These are phyloP conservation scores for Myiotriccus ornatus DNA, from an alignment of 2,797 vertebrate genomes.

Conservation along the genomic window DNA sequence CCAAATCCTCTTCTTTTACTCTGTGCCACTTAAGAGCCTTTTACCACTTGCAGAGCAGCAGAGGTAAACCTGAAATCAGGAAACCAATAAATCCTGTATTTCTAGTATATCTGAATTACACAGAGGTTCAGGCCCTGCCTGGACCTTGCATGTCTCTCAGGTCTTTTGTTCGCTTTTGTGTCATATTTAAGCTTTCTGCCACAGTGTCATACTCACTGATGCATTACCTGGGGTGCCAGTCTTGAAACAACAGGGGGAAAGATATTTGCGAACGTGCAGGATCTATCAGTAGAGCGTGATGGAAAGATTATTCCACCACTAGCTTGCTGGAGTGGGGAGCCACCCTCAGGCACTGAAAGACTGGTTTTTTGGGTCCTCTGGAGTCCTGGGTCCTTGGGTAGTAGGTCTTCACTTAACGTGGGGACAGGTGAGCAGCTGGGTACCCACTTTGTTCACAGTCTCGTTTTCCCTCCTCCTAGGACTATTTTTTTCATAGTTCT, in stretches of 20 bases:
- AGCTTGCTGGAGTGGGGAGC: not conserved
- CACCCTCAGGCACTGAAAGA: not conserved
- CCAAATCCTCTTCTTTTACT: not conserved
- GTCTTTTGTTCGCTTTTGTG: not conserved
- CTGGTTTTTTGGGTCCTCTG: not conserved
- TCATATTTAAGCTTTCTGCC: not conserved
- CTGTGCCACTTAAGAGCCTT: not conserved
- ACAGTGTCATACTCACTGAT: not conserved
- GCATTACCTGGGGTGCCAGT: too few relatives aligned
- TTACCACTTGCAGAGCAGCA: not conserved
- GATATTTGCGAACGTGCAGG: not conserved
- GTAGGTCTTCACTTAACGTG: not conserved
- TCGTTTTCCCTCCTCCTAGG: conserved; percentile 73
- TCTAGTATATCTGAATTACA: not conserved
- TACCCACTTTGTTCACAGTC: not conserved
- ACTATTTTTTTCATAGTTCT: conserved; percentile 88
- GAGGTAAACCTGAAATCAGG: not conserved
- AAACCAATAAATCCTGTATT: not conserved
- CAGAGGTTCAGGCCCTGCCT: not conserved
- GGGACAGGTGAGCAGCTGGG: not conserved
- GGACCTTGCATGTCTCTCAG: not conserved
- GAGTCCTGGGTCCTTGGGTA: not conserved
- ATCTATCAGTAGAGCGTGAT: not conserved
- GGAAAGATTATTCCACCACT: not conserved
- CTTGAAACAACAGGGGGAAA: not conserved